Evolutionary conservation across 1,140 invertebrate genomes (phyloP).

Genomic region (Wiebesia pumilae): DNA sequence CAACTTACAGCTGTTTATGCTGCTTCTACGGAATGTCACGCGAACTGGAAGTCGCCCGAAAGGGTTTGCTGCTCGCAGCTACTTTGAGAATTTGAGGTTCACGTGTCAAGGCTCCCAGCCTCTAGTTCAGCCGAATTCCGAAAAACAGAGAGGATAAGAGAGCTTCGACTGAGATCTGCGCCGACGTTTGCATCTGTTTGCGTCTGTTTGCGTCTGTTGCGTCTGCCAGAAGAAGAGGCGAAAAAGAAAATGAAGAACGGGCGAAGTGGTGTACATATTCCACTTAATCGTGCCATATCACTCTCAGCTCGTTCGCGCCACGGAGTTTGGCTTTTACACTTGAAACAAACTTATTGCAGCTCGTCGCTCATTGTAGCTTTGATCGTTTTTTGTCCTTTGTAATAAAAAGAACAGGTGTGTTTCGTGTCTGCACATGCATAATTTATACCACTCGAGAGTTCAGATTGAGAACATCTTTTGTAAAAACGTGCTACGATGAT

Average conservation of each 20-base stretch:
- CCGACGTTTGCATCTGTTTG: not conserved
- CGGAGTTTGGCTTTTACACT: too few species aligned
- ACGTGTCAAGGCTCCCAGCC: not conserved
- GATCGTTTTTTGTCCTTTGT: too few species aligned
- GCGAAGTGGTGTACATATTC: too few species aligned
- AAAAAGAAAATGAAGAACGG: not conserved
- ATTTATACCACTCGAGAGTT: too few species aligned
- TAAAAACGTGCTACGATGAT: too few species aligned
- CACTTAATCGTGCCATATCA: conserved; percentile 20
- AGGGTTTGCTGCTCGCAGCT: conserved; percentile 1
- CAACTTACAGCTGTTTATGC: not conserved
- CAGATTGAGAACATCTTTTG: too few species aligned
- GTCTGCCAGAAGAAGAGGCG: not conserved
- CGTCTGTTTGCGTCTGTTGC: not conserved
- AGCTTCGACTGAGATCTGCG: conserved; percentile 29
- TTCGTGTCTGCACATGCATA: too few species aligned
- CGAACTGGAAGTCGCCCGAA: too few species aligned
- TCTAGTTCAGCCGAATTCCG: not conserved
- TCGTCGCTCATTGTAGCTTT: too few species aligned
- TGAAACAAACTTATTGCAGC: too few species aligned
- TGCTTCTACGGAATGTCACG: too few species aligned
- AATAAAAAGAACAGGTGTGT: too few species aligned
- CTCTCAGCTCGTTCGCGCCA: not conserved
- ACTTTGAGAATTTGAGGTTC: conserved; percentile 16
- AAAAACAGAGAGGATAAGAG: not conserved